Percentiles rank a stretch among this genome's conserved stretches.
Conservation (phyloP, 2,888 invertebrate genomes). For the Pharmacophagus antenor region DNA sequence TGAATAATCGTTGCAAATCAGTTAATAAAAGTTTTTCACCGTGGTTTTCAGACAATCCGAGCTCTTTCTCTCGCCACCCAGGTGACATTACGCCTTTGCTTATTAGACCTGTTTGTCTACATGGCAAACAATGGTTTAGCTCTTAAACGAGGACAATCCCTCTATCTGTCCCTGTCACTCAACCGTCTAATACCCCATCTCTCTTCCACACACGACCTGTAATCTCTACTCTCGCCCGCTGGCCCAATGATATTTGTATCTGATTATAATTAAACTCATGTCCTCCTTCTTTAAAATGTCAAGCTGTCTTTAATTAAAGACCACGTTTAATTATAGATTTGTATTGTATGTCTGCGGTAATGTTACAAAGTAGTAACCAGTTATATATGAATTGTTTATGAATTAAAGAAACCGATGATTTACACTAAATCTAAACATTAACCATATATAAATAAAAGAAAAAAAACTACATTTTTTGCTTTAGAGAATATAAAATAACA, state of each 20-base stretch:
- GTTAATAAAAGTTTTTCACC: constrained; percentile 12
- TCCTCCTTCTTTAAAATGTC: constrained; percentile 80
- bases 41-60: constrained; percentile 49
- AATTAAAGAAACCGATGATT: neutral
- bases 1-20: neutral
- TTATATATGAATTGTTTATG: neutral
- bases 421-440: no score
- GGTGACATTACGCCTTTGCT: constrained; percentile 50
- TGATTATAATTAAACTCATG: constrained; percentile 76
- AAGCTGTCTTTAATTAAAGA: constrained; percentile 77
- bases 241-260: constrained; percentile 80
- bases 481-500: constrained; percentile 16
- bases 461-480: constrained; percentile 5
- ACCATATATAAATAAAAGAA: neutral
- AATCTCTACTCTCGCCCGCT: constrained; percentile 69
- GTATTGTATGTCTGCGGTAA: constrained; percentile 30
- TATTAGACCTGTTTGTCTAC: constrained; percentile 49
- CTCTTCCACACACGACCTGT: constrained; percentile 57
- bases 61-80: constrained; percentile 41
- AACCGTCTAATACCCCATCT: constrained; percentile 43
- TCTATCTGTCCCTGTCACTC: constrained; percentile 64
- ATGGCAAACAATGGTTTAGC: constrained; percentile 70
- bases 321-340: constrained; percentile 63
- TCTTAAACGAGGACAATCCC: constrained; percentile 70
- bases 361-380: constrained; percentile 5